A percentile compares a stretch with the other conserved stretches of the same genome.
These are phyloP conservation scores for Dendrolimus kikuchii DNA, from an alignment of 1,140 invertebrate genomes.

Conservation along the genomic window DNA sequence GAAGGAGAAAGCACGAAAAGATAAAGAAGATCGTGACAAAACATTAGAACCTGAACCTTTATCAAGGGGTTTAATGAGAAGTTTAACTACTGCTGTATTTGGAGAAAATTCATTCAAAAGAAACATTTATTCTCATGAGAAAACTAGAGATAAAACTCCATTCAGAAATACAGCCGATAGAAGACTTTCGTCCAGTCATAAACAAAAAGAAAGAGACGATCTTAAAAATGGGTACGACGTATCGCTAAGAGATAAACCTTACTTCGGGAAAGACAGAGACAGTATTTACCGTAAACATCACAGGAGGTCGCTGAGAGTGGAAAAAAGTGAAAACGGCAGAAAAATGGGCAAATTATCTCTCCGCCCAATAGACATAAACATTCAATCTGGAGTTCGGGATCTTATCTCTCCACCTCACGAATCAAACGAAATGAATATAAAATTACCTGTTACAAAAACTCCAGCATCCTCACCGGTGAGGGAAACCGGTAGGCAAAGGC, in stretches of 20 bases:
- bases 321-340: slow-evolving; percentile 70
- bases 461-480: slow-evolving; percentile 46
- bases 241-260: slow-evolving; percentile 38
- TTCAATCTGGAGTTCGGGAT: slow-evolving; percentile 44
- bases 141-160: slow-evolving; percentile 75
- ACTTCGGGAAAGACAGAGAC: slow-evolving; percentile 65
- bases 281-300: slow-evolving; percentile 63
- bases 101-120: slow-evolving; percentile 77
- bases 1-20: slow-evolving; percentile 69
- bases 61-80: slow-evolving; percentile 69
- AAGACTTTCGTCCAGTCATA: slow-evolving; percentile 44
- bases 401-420: slow-evolving; percentile 48
- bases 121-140: slow-evolving; percentile 50
- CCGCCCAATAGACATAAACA: slow-evolving; percentile 67
- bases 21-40: slow-evolving; percentile 75
- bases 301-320: slow-evolving; percentile 64
- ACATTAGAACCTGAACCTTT: slow-evolving; percentile 77
- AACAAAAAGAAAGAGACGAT: slow-evolving; percentile 44
- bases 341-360: slow-evolving; percentile 56
- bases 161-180: slow-evolving; percentile 60
- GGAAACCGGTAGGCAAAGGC: slow-evolving; percentile 63
- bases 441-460: slow-evolving; percentile 43
- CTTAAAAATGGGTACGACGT: slow-evolving; percentile 56
- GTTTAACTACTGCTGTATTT: slow-evolving; percentile 77
- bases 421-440: slow-evolving; percentile 35